Conservation (phyloP, 2,797 vertebrate genomes). For the Cyclura pinguis region DNA sequence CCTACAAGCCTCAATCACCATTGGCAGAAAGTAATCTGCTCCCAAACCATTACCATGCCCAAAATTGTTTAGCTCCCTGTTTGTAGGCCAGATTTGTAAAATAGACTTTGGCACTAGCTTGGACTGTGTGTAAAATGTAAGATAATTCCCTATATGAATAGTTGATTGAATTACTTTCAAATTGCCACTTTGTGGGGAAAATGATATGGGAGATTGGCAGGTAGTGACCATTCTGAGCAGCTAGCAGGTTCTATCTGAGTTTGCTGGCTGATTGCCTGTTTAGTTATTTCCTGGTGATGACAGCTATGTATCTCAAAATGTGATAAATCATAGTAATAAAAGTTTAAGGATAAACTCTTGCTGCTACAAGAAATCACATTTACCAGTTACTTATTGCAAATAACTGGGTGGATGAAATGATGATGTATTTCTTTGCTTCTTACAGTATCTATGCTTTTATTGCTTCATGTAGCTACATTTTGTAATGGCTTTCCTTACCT, state of each 20-base stretch:
- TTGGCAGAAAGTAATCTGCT: conserved; percentile 34
- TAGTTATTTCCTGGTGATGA: conserved; percentile 58
- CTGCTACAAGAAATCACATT: conserved; percentile 56
- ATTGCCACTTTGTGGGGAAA: conserved; percentile 70
- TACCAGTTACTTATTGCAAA: conserved; percentile 64
- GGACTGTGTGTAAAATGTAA: conserved; percentile 60
- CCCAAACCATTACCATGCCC: conserved; percentile 28
- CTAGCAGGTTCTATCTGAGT: conserved; percentile 63
- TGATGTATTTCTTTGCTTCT: conserved; percentile 45
- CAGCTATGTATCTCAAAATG: conserved; percentile 58
- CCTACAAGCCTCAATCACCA: background rate
- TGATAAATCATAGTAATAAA: conserved; percentile 72
- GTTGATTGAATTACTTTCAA: conserved; percentile 72
- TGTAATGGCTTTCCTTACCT: conserved; percentile 50
- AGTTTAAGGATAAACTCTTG: conserved; percentile 48
- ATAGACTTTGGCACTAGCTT: conserved; percentile 49
- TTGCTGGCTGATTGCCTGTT: conserved; percentile 61
- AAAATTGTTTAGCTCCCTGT: background rate
- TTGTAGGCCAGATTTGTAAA: conserved; percentile 57
- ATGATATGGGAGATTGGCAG: conserved; percentile 66
- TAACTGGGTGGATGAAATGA: conserved; percentile 35
- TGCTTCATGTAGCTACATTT: conserved; percentile 63
- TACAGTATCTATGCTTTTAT: background rate
- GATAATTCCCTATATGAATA: conserved; percentile 71
- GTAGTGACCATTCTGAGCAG: conserved; percentile 63